A percentile compares a stretch with the other conserved stretches of the same genome.
Evolutionary conservation across 2,888 invertebrate genomes (phyloP).

Genomic region (Nudaria mundana): DNA sequence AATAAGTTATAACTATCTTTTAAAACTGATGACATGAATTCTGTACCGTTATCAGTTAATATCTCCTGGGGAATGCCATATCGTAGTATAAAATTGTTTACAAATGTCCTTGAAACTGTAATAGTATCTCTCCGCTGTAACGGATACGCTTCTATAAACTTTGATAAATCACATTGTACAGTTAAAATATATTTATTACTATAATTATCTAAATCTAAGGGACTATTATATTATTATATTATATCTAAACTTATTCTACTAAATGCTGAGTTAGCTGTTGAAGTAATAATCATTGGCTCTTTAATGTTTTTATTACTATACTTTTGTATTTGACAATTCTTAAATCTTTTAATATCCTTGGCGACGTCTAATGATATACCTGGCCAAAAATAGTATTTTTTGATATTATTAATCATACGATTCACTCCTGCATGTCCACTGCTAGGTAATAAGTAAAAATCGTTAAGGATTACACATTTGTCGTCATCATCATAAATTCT

Average conservation of each 20-base stretch:
- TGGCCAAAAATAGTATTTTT: no score
- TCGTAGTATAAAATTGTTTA: conserved; percentile 6
- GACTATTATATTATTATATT: no score
- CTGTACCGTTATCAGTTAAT: conserved; percentile 8
- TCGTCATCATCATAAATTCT: no score
- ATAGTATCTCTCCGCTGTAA: background rate
- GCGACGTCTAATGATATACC: no score
- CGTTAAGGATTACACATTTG: no score
- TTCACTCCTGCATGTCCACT: no score
- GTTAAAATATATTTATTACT: conserved; percentile 4
- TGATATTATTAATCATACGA: no score
- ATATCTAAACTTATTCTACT: background rate
- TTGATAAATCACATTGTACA: conserved; percentile 3
- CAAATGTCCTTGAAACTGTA: background rate
- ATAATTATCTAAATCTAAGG: conserved; percentile 1
- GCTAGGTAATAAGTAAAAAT: no score
- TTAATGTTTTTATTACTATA: background rate
- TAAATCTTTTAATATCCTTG: no score
- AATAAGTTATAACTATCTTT: background rate
- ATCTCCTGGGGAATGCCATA: conserved; percentile 10
- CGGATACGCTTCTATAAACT: conserved; percentile 2
- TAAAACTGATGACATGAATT: conserved; percentile 14
- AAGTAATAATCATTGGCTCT: background rate
- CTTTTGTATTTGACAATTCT: no score
- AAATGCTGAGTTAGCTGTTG: background rate